Base-by-base conservation (phyloP, 2,113 vertebrate species). In the Dicaeum eximium region DNA sequence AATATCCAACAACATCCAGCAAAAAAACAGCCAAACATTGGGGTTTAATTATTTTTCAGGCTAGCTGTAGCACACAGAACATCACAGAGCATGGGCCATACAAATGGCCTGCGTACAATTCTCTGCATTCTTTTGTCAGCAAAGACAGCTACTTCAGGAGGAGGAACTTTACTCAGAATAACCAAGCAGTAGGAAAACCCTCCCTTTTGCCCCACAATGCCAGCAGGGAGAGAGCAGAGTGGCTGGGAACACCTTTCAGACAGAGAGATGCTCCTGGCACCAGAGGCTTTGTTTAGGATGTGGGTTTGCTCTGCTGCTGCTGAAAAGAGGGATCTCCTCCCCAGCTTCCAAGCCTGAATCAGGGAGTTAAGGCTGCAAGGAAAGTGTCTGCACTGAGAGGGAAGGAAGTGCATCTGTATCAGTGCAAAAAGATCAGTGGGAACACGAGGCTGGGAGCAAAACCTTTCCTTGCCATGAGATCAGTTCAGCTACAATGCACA, bases 221-320 rank as follows among this genome's bases (percentile, higher is more conserved):
- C 74, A 50, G 25, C 3, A n/a, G 42, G n/a, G 10, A 84, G 51
- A 37, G 57, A 47, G 48, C 51, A 91, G n/a, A 40, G n/a, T 17
- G 31, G 10, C 35, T 35, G 19, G 42, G 56, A 79, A 15, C 12
- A 62, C 27, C 28, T 66, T 58, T 37, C 60, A 57, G 48, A 33
- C 4, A 61, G 14, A 4, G 72, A 64, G 14, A 45, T 0, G 0
- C 31, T 37, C 9, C 72, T 19, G 54, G n/a, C 33, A 42, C 0
- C 0, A n/a, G 57, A 27, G 18, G 28, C 14, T 75, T 50, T 4
- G 0, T 13, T 67, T 16, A 25, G 33, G 65, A 33, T 8, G 20
- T 27, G 74, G 40, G 11, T 79, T 71, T 2, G 2, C 10, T 48
- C 53, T 48, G 48, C 11, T 78, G 81, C 60, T 93, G 61, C 40